phyloP scores from a whole-genome alignment of 2,113 vertebrate species.

The Tetrax tetrax region DNA sequence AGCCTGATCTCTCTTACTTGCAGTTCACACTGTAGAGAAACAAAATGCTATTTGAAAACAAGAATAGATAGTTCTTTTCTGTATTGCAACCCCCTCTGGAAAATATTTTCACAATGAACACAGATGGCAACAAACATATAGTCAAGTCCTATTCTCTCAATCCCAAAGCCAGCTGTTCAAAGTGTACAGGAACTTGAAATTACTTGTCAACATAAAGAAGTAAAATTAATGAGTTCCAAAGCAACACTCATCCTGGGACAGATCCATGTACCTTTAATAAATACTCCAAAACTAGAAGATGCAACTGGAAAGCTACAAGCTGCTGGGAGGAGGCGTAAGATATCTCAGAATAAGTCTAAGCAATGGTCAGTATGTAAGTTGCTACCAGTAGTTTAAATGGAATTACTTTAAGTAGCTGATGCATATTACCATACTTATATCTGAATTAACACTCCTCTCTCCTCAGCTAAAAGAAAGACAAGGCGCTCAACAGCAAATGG shows the following conservation, averaged over 20 bases:
- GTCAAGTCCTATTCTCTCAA: neutral
- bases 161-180: neutral
- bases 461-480: neutral
- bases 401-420: neutral
- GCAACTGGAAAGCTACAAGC: neutral
- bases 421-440: neutral
- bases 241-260: neutral
- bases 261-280: neutral
- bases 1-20: neutral
- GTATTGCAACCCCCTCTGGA: neutral
- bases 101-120: neutral
- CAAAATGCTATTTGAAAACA: neutral
- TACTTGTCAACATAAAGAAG: neutral
- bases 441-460: neutral
- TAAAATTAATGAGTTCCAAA: neutral
- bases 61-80: neutral
- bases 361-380: rapidly evolving
- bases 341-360: neutral
- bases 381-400: neutral
- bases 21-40: neutral
- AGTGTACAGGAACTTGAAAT: neutral
- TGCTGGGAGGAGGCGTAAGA: neutral
- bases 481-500: neutral
- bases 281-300: neutral
- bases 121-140: neutral